These are phyloP conservation scores for Synaphobranchus kaupii DNA, from an alignment of 2,797 vertebrate genomes.

Conservation along the genomic window DNA sequence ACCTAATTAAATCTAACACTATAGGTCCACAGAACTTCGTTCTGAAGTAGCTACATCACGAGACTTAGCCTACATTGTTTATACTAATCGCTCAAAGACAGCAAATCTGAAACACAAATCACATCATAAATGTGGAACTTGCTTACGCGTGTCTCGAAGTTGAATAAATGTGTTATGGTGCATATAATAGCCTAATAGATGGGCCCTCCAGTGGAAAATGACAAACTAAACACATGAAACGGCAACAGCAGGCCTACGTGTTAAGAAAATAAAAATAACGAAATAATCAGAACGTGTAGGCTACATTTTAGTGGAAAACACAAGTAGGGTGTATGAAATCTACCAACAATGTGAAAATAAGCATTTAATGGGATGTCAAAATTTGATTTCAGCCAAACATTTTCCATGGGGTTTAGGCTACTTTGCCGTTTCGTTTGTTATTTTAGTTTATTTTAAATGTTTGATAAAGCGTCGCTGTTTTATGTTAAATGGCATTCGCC, in stretches of 20 bases:
- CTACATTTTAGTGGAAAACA: neutral
- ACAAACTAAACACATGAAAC: neutral
- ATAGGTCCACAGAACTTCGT: neutral
- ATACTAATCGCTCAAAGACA: neutral
- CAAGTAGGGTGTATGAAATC: neutral
- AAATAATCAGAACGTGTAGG: too few species aligned
- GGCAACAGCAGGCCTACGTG: neutral
- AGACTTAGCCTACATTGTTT: neutral
- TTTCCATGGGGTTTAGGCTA: neutral
- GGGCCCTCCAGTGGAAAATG: neutral
- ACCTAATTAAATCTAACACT: neutral
- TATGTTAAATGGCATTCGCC: neutral
- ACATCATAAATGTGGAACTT: neutral
- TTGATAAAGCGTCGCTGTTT: too few species aligned
- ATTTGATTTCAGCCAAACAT: neutral
- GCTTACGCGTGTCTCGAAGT: neutral
- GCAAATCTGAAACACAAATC: too few species aligned
- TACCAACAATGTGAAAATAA: neutral
- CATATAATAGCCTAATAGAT: neutral
- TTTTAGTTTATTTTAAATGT: too few species aligned
- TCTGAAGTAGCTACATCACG: neutral
- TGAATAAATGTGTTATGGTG: neutral
- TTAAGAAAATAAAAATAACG: neutral
- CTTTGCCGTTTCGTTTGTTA: too few species aligned
- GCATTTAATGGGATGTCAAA: neutral